Base-by-base conservation (phyloP, 2,888 invertebrate genomes). In the Chloroclysta siterata region DNA sequence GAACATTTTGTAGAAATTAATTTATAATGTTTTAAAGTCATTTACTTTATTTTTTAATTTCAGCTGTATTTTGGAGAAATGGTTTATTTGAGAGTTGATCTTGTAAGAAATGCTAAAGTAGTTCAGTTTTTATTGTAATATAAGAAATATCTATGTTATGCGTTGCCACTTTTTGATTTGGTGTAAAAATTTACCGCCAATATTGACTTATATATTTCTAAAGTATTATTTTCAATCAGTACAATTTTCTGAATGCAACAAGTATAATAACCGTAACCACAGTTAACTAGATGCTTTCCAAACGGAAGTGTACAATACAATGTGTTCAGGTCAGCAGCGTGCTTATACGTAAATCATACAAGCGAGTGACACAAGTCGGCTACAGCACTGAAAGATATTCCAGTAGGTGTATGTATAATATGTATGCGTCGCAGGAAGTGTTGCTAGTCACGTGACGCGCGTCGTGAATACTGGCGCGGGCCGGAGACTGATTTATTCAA, bases 401-500 rank as follows among this genome's bases (percentile, higher is more conserved):
- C 36, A 39, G 36, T 10, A 11, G 11, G 36, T 39, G 3, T 11
- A 39, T 33, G 33, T 33, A 33, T 33, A 7, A 6, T 8, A 8
- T 33, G 36, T 39, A 11, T 39, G 8, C 11, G 36, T 11, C 10
- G 36, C 8, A 11, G 11, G 3, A 47, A 44, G 54, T 58, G 48
- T 41, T 47, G 62, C 3, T 53, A 41, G 64, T 56, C 54, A 52
- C 60, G 60, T 48, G 29, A 41, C 55, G 51, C 54, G 53, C 63
- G 44, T 17, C 58, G 48, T 52, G 60, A 64, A 64, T 55, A 53
- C 63, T 53, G 14, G 33, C 44, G 39, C 13, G 33, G 6, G 22
- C 22, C 44, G 52, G 39, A 28, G 10, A 48, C 57, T 56, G 53
- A 60, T 59, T 62, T 64, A 64, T 64, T 64, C 60, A 64, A 60